Evolutionary conservation across 2,797 vertebrate species (phyloP), one percentile per base, ranked within the genome.

Genomic region (Odontamblyopus rebecca): DNA sequence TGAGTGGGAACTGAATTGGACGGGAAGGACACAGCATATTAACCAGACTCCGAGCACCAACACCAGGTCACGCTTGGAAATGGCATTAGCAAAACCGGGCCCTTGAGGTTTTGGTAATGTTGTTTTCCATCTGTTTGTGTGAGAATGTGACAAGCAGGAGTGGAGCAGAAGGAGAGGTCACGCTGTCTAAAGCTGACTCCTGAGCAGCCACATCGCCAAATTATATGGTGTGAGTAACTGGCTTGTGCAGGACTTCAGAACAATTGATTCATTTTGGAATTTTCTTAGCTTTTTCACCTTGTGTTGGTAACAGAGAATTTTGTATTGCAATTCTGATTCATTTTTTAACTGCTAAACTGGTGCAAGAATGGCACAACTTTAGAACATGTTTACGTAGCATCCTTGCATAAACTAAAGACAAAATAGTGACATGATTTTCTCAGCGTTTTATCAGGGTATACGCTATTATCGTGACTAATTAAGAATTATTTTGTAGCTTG

Each of bases 81-180:
- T 68, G 72, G 76, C 76, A 88, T 91, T 86, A 86, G 80, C 74
- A 74, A 86, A 88, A 91, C 86, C 81, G 73, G 80, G 85, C 87
- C 72, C 80, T 81, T 75, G 82, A 89, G 86, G 78, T 79, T 86
- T 82, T 69, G n/a, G 57, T 88, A 73, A 86, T 83, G 71, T 82
- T 38, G 51, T 78, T 86, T 89, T 85, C 82, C 78, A 78, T 87
- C 80, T 87, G 69, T 65, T 79, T 76, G 72, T 60, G 69, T 57
- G 61, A 68, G 77, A 71, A 73, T 66, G 70, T 63, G 61, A 65
- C 77, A 57, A 6, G 48, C 71, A 64, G 73, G 60, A 26, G 30
- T 65, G 64, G n/a, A 61, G 67, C 62, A 13, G n/a, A 32, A 66
- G 26, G 27, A 50, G 54, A 57, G 82, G 85, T 89, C 86, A 83